Conservation (phyloP, 2,888 invertebrate genomes). For the Epistrophella euchroma region DNA sequence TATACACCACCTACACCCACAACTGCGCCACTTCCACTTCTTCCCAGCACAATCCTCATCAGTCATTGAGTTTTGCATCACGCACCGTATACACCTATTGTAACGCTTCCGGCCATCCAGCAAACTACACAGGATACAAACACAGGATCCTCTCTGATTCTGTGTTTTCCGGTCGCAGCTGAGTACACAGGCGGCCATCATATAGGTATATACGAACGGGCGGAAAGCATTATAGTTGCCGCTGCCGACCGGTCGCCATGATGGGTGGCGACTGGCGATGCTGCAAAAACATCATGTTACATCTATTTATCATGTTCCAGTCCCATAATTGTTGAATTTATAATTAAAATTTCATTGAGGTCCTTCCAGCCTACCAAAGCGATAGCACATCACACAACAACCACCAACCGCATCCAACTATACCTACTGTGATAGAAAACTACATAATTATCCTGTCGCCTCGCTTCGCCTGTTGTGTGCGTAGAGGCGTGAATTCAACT, state of each 20-base stretch:
- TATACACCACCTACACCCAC: conserved; percentile 52
- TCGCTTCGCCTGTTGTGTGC: conserved; percentile 57
- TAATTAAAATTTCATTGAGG: conserved; percentile 75
- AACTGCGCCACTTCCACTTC: not conserved
- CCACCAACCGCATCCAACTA: conserved; percentile 53
- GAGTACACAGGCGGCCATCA: conserved; percentile 36
- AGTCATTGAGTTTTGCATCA: conserved; percentile 47
- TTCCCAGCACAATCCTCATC: not conserved
- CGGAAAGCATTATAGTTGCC: conserved; percentile 3
- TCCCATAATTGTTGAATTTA: conserved; percentile 75
- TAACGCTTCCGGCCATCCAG: conserved; percentile 71
- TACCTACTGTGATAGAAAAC: conserved; percentile 44
- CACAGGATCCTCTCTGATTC: conserved; percentile 65
- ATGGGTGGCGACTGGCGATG: conserved; percentile 68
- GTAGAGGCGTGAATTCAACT: conserved; percentile 68
- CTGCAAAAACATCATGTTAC: conserved; percentile 75
- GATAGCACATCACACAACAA: conserved; percentile 23
- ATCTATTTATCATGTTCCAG: conserved; percentile 75
- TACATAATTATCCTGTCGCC: conserved; percentile 66
- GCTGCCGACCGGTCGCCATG: not conserved
- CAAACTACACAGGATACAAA: conserved; percentile 60
- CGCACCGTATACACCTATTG: conserved; percentile 71
- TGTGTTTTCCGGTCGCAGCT: conserved; percentile 71
- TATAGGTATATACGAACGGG: not conserved
- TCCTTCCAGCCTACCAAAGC: conserved; percentile 36